These are phyloP conservation scores for Pristionchus entomophagus DNA, from an alignment of 2,888 invertebrate genomes.

Conservation along the genomic window DNA sequence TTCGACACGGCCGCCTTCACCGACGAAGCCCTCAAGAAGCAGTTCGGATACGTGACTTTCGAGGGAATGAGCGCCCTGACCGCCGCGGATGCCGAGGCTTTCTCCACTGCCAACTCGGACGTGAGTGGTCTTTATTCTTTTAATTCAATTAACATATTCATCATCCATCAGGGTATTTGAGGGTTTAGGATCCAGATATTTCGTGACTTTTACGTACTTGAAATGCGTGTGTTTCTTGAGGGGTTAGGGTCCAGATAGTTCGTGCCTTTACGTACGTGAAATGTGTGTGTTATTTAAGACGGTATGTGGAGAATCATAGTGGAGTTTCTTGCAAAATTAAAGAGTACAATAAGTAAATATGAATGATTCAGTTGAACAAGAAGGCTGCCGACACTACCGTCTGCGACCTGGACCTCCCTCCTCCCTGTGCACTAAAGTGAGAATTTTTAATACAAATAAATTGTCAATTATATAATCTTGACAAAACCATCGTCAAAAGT, in stretches of 20 bases:
- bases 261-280: no score
- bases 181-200: no score
- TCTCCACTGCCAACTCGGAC: conserved; percentile 40
- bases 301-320: no score
- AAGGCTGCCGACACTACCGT: conserved; percentile 62
- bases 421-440: conserved; percentile 70
- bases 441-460: no score
- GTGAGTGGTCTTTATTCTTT: not conserved
- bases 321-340: not conserved
- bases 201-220: no score
- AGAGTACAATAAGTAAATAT: not conserved
- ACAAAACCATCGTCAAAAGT: no score
- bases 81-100: conserved; percentile 48
- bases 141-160: no score
- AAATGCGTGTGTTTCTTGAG: no score
- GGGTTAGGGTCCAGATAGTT: no score
- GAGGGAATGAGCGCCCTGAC: conserved; percentile 74
- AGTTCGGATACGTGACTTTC: conserved; percentile 68
- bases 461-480: no score
- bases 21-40: conserved; percentile 58
- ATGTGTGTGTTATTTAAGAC: no score
- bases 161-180: no score
- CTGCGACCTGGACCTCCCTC: conserved; percentile 70
- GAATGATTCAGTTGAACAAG: conserved; percentile 63
- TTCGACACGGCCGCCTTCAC: conserved; percentile 66